Evolutionary conservation across 2,113 vertebrate species (phyloP), one percentile per base, ranked within the genome.

Genomic region (Centropus bengalensis): DNA sequence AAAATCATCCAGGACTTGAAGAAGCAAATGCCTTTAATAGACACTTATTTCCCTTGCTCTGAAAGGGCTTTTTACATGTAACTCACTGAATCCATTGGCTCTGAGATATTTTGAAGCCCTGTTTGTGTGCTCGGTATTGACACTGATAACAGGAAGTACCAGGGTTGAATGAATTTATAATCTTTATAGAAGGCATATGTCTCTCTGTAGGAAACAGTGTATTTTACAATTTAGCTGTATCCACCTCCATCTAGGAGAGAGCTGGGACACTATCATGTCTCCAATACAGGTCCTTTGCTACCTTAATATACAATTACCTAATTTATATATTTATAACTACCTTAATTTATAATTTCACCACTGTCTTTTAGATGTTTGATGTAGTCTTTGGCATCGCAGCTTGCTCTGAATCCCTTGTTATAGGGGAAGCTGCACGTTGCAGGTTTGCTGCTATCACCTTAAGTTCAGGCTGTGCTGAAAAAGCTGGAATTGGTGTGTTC

Each of bases 401-500:
- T 73, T 32, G 3, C 4, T 36, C 30, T 78, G 44, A 47, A 54
- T 60, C n/a, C 44, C 71, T 54, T 13, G 33, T 10, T 40, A 28
- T 30, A 28, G n/a, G n/a, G n/a, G 51, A 32, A 85, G 17, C 40
- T 56, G 66, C 8, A 3, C 2, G 1, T 23, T 17, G 44, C 15
- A 58, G 52, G 36, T 27, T 52, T 5, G 7, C 36, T 51, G 71
- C 2, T 66, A 33, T 40, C 38, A 10, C 6, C 36, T 67, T 21
- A 9, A 13, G 11, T 26, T 52, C 63, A 52, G 47, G 40, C 58
- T 12, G 2, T 16, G n/a, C 30, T 0, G 0, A 32, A 75, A 76
- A 51, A 63, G 52, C 52, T 70, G 45, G 33, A 30, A 3, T 27
- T 0, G 0, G 11, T 44, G 8, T 26, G 30, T 47, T 83, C 22